Evolutionary conservation across 2,797 vertebrate genomes (phyloP).

Genomic region (Peromyscus attwateri): DNA sequence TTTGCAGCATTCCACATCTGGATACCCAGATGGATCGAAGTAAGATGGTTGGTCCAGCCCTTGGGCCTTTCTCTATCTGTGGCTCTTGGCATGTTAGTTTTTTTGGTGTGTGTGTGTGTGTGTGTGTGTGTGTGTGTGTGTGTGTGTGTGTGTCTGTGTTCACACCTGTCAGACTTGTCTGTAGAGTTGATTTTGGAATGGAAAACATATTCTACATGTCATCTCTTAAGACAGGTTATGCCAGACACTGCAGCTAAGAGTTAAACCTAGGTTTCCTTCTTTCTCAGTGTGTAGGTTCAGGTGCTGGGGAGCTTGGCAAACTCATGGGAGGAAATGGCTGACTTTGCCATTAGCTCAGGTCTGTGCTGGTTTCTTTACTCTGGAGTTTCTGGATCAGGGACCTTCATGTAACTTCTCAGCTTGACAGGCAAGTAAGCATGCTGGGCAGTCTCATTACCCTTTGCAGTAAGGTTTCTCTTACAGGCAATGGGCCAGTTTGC

Average conservation of each 20-base stretch:
- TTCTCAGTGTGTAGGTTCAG: background rate
- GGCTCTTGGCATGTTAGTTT: background rate
- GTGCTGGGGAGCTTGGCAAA: background rate
- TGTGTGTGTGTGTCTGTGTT: background rate
- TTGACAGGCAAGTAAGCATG: background rate
- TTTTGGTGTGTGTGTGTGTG: background rate
- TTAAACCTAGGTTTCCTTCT: background rate
- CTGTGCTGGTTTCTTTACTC: background rate
- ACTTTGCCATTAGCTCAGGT: background rate
- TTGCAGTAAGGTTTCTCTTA: background rate
- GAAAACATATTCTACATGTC: background rate
- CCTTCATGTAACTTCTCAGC: background rate
- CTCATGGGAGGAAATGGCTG: background rate
- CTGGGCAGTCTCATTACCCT: background rate
- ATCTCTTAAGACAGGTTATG: accelerated
- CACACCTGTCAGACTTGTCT: background rate
- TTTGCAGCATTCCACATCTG: no score
- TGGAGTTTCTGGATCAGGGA: background rate
- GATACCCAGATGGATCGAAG: no score
- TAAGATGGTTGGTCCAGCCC: background rate
- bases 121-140: background rate
- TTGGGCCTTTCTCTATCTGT: background rate
- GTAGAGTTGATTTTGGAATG: background rate
- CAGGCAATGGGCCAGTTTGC: background rate
- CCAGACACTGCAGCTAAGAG: background rate